phyloP scores from a whole-genome alignment of 2,797 vertebrate species.

The Trachurus trachurus region DNA sequence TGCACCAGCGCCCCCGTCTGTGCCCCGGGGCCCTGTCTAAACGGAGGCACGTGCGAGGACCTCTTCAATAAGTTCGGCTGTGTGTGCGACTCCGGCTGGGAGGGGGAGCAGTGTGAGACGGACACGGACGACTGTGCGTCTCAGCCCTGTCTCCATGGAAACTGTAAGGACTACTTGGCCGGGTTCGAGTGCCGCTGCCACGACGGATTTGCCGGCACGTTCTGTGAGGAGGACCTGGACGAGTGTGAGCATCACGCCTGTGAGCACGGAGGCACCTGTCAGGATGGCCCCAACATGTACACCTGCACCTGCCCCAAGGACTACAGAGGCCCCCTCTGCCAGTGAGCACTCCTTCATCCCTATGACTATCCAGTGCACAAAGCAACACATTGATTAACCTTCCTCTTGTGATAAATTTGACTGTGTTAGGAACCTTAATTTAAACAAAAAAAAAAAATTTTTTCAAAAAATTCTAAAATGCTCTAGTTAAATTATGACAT shows the following conservation, averaged over 20 bases:
- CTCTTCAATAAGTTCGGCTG: slow-evolving; percentile 90
- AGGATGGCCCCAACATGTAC: slow-evolving; percentile 87
- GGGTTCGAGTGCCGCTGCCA: slow-evolving; percentile 90
- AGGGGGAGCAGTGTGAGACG: slow-evolving; percentile 86
- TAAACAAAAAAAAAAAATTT: too few species aligned
- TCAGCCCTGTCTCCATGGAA: slow-evolving; percentile 88
- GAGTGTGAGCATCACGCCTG: slow-evolving; percentile 89
- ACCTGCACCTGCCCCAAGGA: slow-evolving; percentile 86
- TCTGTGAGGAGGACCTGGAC: slow-evolving; percentile 88
- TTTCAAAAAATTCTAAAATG: too few species aligned
- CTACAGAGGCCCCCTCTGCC: slow-evolving; percentile 88
- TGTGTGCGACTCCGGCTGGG: slow-evolving; percentile 88
- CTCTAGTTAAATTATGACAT: too few species aligned
- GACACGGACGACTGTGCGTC: slow-evolving; percentile 89
- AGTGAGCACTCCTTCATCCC: slow-evolving; percentile 81
- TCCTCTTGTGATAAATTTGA: too few species aligned
- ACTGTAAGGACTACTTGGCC: slow-evolving; percentile 85
- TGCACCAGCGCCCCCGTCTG: slow-evolving; percentile 89
- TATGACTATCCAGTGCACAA: neutral
- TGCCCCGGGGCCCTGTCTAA: slow-evolving; percentile 85
- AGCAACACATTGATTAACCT: neutral
- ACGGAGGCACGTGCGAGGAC: slow-evolving; percentile 89
- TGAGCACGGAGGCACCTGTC: slow-evolving; percentile 87
- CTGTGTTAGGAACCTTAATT: too few species aligned
- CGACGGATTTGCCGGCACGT: slow-evolving; percentile 86